Evolutionary conservation across 2,797 vertebrate species (phyloP).

Genomic region (Cynodonichthys magdalenae): DNA sequence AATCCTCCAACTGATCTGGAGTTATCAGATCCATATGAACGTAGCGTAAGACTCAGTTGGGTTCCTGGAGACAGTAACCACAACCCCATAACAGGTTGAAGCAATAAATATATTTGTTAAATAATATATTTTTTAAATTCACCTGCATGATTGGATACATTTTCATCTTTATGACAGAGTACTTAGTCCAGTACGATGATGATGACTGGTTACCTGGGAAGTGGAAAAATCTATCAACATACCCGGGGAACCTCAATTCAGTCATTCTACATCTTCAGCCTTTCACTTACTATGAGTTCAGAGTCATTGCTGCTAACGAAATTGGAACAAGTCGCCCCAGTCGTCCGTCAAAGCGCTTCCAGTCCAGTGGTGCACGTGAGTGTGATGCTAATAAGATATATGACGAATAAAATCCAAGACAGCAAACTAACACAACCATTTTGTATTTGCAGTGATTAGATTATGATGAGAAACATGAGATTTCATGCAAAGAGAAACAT

Average conservation of each 20-base stretch:
- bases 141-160: not conserved
- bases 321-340: slow-evolving; percentile 93
- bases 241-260: slow-evolving; percentile 90
- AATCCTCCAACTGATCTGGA: slow-evolving; percentile 89
- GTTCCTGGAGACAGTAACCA: slow-evolving; percentile 91
- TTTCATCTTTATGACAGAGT: slow-evolving; percentile 77
- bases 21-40: slow-evolving; percentile 90
- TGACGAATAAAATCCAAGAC: not conserved
- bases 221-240: slow-evolving; percentile 92
- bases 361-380: slow-evolving; percentile 93
- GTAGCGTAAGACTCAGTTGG: slow-evolving; percentile 92
- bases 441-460: too few relatives aligned
- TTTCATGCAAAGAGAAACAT: too few relatives aligned
- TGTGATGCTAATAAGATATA: slow-evolving; percentile 41
- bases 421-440: not conserved
- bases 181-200: slow-evolving; percentile 93
- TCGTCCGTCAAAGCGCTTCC: slow-evolving; percentile 86
- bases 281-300: slow-evolving; percentile 94
- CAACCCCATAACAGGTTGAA: slow-evolving; percentile 91
- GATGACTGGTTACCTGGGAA: slow-evolving; percentile 88
- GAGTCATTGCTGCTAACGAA: slow-evolving; percentile 90
- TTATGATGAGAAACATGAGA: too few relatives aligned
- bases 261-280: slow-evolving; percentile 89
- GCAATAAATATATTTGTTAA: not conserved
- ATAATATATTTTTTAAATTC: not conserved